Evolutionary conservation across 1,140 invertebrate genomes (phyloP).

Genomic region (Druon quercuslanigerum): DNA sequence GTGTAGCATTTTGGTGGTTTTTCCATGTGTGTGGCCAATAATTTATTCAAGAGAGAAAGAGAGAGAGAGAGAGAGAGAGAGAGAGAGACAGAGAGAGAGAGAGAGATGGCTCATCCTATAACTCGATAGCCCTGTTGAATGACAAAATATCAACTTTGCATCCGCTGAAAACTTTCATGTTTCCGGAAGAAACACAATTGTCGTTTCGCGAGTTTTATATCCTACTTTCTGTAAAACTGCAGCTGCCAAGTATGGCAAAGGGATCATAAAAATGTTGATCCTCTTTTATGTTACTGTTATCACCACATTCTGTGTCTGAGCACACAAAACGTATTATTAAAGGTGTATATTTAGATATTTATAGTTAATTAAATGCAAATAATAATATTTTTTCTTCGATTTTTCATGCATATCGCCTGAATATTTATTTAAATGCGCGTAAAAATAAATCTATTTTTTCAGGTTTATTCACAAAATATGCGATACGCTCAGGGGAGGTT

Average conservation of each 20-base stretch:
- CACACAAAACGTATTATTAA: too few species aligned
- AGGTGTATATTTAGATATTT: too few species aligned
- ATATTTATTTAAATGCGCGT: too few species aligned
- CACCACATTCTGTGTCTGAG: too few species aligned
- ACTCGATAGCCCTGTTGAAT: conserved; percentile 6
- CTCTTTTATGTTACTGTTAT: background rate
- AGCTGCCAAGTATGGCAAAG: background rate
- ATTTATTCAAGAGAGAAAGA: background rate
- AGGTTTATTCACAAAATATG: too few species aligned
- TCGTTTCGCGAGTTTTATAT: background rate
- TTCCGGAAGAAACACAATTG: background rate
- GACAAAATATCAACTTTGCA: background rate
- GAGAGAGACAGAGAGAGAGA: conserved; percentile 11
- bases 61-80: too few species aligned
- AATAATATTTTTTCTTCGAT: too few species aligned
- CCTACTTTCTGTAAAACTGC: background rate
- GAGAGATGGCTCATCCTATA: background rate
- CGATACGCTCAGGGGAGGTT: too few species aligned
- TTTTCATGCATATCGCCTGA: too few species aligned
- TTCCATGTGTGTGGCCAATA: background rate
- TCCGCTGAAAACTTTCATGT: conserved; percentile 6
- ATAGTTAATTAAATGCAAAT: too few species aligned
- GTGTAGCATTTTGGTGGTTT: too few species aligned
- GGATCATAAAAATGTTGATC: background rate
- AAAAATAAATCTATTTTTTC: too few species aligned